Evolutionary conservation across 2,888 invertebrate species (phyloP), one percentile per base, ranked within the genome.

Genomic region (Phymatocera aterrima): DNA sequence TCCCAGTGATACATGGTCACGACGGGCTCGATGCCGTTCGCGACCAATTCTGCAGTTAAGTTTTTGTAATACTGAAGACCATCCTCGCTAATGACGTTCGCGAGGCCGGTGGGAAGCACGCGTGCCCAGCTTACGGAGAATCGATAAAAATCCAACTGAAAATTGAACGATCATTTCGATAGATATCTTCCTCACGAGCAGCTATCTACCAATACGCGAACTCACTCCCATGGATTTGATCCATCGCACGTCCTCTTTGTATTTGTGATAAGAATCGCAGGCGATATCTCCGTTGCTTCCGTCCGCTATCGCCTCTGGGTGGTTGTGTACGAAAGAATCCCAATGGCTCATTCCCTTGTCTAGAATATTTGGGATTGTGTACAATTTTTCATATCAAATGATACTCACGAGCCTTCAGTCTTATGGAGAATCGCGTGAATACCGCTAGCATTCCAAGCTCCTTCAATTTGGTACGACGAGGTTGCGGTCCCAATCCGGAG

Each of bases 1-100:
- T 95, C 94, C 93, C 93, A 94, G 84, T 95, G 94, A 90, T 94
- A 94, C 87, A 95, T 91, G 0, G 94, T 94, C 3, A 94, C 92
- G 78, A 94, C 86, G 0, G 95, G 94, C 77, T 90, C 85, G 65
- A 96, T 94, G 18, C 90, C 91, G 77, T 92, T 89, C 1, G 85
- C 89, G 2, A 91, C 79, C 2, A 95, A 89, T 83, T 92, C 93
- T 70, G 93, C 90, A 15, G 95, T 91, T 24, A 96, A 86, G 65
- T 92, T 91, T 77, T 92, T 92, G 90, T 95, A 95, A 89, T 94
- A 95, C 60, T 90, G 87, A 43, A 95, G 89, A 3, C 95, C 95
- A 2, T 89, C 90, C 77, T 93, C 91, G 83, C 91, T 92, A 43
- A 94, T 89, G 78, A 85, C 89, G 89, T 92, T 92, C 81, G 91